Percentiles rank a stretch among this genome's conserved stretches.
phyloP scores from a whole-genome alignment of 2,888 invertebrate species.

The Apamea anceps region DNA sequence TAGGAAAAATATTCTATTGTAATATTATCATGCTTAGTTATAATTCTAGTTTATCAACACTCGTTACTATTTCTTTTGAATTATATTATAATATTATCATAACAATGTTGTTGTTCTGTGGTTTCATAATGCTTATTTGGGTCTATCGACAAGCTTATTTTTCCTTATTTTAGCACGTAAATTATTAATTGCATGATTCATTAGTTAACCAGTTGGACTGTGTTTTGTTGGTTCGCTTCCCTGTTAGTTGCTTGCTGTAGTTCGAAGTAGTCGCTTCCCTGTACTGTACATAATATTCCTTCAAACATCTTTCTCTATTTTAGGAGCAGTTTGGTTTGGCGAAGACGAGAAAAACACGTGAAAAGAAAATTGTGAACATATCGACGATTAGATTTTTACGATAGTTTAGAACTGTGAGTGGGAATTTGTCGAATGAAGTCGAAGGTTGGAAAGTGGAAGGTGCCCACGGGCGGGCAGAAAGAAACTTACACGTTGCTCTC shows the following conservation, averaged over 20 bases:
- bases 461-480: slow-evolving; percentile 89
- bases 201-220: slow-evolving; percentile 24
- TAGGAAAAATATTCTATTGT: slow-evolving; percentile 22
- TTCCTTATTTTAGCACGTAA: slow-evolving; percentile 58
- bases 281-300: slow-evolving; percentile 86
- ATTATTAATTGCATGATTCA: slow-evolving; percentile 67
- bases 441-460: slow-evolving; percentile 90
- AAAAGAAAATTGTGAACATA: slow-evolving; percentile 64
- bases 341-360: slow-evolving; percentile 63
- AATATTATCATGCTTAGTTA: not conserved
- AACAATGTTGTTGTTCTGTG: not conserved
- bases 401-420: slow-evolving; percentile 67
- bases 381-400: slow-evolving; percentile 60
- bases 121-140: slow-evolving; percentile 15
- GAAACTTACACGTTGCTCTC: slow-evolving; percentile 91
- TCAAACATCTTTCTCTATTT: slow-evolving; percentile 83
- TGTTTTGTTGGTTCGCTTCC: slow-evolving; percentile 39
- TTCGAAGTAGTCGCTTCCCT: slow-evolving; percentile 67
- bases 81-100: not conserved
- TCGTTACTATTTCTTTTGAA: not conserved
- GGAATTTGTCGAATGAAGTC: slow-evolving; percentile 87
- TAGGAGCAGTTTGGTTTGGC: slow-evolving; percentile 72
- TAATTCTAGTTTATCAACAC: slow-evolving; percentile 1
- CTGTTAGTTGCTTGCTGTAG: slow-evolving; percentile 62
- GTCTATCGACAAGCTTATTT: slow-evolving; percentile 49